Evolutionary conservation across 2,113 vertebrate species (phyloP).

Genomic region (Patagioenas fasciata): DNA sequence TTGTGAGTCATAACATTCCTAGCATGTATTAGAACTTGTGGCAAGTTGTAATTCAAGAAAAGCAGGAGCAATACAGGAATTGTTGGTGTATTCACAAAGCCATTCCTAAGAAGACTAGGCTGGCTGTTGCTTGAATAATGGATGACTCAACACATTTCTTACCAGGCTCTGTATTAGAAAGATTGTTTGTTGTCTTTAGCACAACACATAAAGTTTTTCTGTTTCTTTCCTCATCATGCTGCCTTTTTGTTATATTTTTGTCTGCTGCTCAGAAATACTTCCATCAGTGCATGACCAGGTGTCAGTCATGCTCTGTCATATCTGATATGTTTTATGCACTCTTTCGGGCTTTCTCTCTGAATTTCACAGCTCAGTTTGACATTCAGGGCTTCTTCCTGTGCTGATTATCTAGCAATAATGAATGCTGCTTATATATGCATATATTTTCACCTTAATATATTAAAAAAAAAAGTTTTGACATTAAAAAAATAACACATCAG

Average conservation of each 20-base stretch:
- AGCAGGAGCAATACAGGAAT: neutral
- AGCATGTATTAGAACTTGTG: neutral
- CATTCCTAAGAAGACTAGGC: neutral
- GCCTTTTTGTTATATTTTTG: neutral
- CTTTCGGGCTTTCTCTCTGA: neutral
- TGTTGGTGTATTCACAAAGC: neutral
- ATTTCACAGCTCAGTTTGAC: conserved; percentile 4
- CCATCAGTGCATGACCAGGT: neutral
- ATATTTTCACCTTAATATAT: conserved; percentile 14
- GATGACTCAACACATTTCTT: neutral
- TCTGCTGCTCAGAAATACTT: neutral
- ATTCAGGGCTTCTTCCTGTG: conserved; percentile 12
- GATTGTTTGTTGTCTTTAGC: neutral
- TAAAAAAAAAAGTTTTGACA: conserved; percentile 31
- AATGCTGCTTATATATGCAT: conserved; percentile 4
- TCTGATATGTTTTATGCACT: neutral
- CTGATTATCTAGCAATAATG: conserved; percentile 17
- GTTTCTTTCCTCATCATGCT: neutral
- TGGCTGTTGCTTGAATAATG: neutral
- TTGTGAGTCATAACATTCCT: neutral
- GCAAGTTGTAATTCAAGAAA: neutral
- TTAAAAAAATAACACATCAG: conserved; percentile 21
- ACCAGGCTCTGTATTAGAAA: neutral
- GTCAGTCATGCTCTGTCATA: neutral
- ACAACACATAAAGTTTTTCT: neutral